Evolutionary conservation across 2,113 vertebrate genomes (phyloP).

Genomic region (Gymnocephalus cernua): DNA sequence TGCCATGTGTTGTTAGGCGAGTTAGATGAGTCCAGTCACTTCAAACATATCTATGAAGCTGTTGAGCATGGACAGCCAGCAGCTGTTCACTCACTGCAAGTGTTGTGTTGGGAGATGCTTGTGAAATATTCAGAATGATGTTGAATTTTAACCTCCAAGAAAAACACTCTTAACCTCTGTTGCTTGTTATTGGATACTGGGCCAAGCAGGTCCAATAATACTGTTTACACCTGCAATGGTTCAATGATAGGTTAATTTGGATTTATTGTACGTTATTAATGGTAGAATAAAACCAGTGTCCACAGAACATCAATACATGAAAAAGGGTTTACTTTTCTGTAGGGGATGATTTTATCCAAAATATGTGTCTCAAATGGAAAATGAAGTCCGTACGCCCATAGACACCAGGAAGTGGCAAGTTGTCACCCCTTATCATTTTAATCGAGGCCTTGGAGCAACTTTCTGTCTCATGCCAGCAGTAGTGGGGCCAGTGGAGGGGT

Average conservation of each 20-base stretch:
- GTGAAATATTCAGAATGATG: not conserved
- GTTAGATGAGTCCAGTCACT: not conserved
- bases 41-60: conserved; percentile 9
- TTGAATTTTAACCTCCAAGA: not conserved
- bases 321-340: conserved; percentile 1
- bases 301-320: not conserved
- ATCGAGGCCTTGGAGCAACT: conserved; percentile 4
- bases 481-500: not conserved
- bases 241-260: conserved; percentile 9
- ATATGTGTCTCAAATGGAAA: conserved; percentile 12
- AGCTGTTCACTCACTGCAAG: not conserved
- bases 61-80: not conserved
- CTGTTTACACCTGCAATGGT: not conserved
- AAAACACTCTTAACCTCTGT: conserved; percentile 16
- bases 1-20: not conserved
- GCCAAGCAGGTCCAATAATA: conserved; percentile 2
- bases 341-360: conserved; percentile 2
- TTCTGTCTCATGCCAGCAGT: not conserved
- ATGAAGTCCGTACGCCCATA: not conserved
- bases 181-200: conserved; percentile 15
- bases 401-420: conserved; percentile 22
- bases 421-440: conserved; percentile 44
- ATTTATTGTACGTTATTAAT: not conserved
- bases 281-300: conserved; percentile 3
- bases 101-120: conserved; percentile 24